Conservation (phyloP, 2,113 vertebrate species). For the Grammomys dolichurus region DNA sequence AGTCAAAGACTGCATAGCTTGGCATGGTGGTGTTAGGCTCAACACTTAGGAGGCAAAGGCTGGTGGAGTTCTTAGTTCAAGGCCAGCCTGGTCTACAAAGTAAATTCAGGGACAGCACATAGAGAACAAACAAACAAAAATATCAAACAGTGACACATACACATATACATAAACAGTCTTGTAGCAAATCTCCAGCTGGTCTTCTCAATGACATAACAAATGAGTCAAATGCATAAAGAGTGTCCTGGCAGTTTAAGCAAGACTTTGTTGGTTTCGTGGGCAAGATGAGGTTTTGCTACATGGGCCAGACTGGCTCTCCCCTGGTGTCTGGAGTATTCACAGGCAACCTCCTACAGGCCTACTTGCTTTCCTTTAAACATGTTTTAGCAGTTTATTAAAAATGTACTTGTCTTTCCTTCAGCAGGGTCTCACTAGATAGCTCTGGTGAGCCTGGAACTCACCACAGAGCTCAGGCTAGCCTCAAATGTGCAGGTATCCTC, state of each 20-base stretch:
- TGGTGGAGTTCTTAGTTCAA: neutral
- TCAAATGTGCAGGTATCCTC: neutral
- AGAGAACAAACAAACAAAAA: neutral
- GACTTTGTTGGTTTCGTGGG: neutral
- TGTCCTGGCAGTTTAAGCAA: neutral
- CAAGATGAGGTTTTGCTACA: neutral
- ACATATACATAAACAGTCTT: neutral
- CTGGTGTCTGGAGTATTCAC: neutral
- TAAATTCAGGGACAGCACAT: neutral
- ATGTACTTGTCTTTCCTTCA: neutral
- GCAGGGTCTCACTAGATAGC: neutral
- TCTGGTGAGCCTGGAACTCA: neutral
- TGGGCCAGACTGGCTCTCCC: neutral
- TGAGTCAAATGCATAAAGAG: accelerated
- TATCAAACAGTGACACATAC: neutral
- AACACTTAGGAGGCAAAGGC: neutral
- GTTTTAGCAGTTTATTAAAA: neutral
- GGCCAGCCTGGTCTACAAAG: neutral
- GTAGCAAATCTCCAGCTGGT: neutral
- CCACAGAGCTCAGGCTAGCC: neutral
- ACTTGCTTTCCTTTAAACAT: neutral
- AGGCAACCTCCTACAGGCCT: neutral
- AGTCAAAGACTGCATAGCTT: neutral
- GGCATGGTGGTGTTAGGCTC: neutral
- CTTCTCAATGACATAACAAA: neutral